Evolutionary conservation across 2,888 invertebrate genomes (phyloP), one percentile per base, ranked within the genome.

Genomic region (Tipula helvola): DNA sequence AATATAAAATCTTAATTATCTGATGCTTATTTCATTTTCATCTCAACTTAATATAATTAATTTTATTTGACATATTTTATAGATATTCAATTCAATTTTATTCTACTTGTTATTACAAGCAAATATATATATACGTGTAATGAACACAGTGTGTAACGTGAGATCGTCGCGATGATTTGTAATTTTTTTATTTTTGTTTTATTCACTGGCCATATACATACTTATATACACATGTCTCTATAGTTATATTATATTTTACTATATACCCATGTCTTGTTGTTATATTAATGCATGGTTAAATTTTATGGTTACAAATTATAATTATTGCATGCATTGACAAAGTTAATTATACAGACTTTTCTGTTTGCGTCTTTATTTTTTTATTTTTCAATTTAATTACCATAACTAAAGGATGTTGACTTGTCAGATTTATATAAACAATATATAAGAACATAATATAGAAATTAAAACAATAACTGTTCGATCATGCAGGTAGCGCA

Each of bases 61-160:
- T 71, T 71, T 71, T 28, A 71, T 71, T 71, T 71, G 71, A 71
- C 71, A 71, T 71, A 71, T 71, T 71, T 71, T 71, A 71, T 71
- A 71, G 71, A 71, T 71, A 71, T 71, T 71, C 71, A 71, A 71
- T 71, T 71, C 71, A 71, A 71, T 71, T 71, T 71, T 71, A 71
- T 71, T 71, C 71, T 71, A 71, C 71, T 71, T 71, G 71, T 71
- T 71, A 71, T 10, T 71, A 71, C 71, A 71, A 71, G 71, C 71
- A 71, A 71, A 71, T 71, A 71, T 52, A 71, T 71, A 10, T 71
- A 28, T 10, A 28, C 10, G 16, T 16, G 16, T 52, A 52, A 71
- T 71, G 2, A 16, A n/a, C 28, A 71, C 71, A 71, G 71, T 71
- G 71, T 71, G 71, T 71, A 71, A 71, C n/a, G 28, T 28, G 12